Conservation (phyloP, 2,113 vertebrate genomes). For the Oxyura jamaicensis region DNA sequence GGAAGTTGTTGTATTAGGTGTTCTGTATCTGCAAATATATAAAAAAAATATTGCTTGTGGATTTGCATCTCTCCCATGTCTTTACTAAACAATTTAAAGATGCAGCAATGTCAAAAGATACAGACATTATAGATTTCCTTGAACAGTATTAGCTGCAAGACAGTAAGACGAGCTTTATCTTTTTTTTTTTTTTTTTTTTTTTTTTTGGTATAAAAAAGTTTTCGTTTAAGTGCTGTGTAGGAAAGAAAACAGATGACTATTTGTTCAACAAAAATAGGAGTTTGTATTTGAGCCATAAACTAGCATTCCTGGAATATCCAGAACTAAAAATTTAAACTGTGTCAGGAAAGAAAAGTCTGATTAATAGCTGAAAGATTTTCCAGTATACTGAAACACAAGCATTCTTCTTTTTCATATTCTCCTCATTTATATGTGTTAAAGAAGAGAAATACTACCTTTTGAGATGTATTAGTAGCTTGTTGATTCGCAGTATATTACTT, state of each 20-base stretch:
- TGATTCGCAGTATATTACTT: not conserved
- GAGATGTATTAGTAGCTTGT: not conserved
- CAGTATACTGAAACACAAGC: not conserved
- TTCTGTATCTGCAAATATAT: not conserved
- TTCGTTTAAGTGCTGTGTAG: not conserved
- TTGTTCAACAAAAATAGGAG: not conserved
- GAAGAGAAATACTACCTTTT: not conserved
- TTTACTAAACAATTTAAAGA: not conserved
- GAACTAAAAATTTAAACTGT: not conserved
- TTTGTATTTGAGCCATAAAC: not conserved
- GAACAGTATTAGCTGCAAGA: conserved; percentile 5
- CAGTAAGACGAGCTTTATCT: not conserved
- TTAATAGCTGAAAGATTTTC: conserved; percentile 6
- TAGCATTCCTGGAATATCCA: not conserved
- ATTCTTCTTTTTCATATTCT: not conserved
- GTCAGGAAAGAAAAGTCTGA: conserved; percentile 19
- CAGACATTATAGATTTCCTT: not conserved
- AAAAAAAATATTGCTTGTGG: not conserved
- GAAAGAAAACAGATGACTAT: not conserved
- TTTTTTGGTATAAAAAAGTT: not conserved
- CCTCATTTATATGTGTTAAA: not conserved
- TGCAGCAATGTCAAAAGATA: not conserved
- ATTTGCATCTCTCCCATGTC: not conserved
- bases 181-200: not conserved
- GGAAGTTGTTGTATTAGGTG: not conserved